These are phyloP conservation scores for Odontomachus brunneus DNA, from an alignment of 1,140 invertebrate genomes.

Conservation along the genomic window DNA sequence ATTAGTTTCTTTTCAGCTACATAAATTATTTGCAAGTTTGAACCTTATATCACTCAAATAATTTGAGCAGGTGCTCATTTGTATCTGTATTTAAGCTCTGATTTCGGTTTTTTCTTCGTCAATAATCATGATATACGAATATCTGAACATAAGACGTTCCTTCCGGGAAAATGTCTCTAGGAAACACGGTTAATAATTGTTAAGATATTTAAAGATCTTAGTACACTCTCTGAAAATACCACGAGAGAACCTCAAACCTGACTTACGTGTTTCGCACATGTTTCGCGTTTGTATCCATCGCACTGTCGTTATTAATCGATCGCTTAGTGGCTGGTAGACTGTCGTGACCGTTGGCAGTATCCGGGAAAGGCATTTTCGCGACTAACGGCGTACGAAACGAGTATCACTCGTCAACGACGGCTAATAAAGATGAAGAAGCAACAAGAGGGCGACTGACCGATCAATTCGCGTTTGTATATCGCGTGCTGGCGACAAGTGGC, in stretches of 20 bases:
- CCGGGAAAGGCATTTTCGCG: constrained; percentile 89
- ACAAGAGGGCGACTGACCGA: not conserved
- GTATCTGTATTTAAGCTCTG: too few relatives aligned
- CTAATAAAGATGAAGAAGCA: not conserved
- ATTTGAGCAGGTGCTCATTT: too few relatives aligned
- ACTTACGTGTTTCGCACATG: constrained; percentile 78
- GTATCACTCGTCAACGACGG: constrained; percentile 1
- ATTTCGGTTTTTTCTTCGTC: too few relatives aligned
- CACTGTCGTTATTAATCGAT: constrained; percentile 79
- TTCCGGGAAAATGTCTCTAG: too few relatives aligned
- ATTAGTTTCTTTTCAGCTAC: too few relatives aligned
- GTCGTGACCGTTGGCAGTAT: constrained; percentile 72
- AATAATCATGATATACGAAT: too few relatives aligned
- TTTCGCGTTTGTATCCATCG: constrained; percentile 75
- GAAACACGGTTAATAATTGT: too few relatives aligned
- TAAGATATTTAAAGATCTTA: not conserved
- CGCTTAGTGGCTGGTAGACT: constrained; percentile 68
- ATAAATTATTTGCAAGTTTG: too few relatives aligned
- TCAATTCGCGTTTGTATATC: not conserved
- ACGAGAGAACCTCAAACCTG: constrained; percentile 1
- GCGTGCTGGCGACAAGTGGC: constrained; percentile 46
- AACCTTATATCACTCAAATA: too few relatives aligned
- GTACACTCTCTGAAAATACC: too few relatives aligned
- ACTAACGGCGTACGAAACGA: not conserved
- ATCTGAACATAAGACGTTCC: too few relatives aligned